A percentile compares a stretch with the other conserved stretches of the same genome.
Evolutionary conservation across 23 tunicate genomes (phyloP).

Genomic region (Halocynthia roretzi): DNA sequence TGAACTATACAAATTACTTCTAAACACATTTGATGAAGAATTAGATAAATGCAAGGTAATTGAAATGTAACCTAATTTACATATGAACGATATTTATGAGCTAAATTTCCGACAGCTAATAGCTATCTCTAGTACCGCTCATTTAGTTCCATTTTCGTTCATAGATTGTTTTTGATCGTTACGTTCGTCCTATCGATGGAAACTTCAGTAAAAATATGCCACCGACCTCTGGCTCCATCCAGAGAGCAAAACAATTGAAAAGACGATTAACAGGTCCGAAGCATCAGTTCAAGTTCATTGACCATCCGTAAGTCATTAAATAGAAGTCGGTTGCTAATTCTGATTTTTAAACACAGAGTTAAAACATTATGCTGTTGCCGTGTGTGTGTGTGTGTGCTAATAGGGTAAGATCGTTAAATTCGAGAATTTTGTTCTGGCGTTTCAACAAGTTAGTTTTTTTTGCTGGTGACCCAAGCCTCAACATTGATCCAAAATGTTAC

Average conservation of each 20-base stretch:
- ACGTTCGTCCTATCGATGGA: slow-evolving; percentile 30
- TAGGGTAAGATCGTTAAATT: too few relatives aligned
- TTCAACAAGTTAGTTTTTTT: too few relatives aligned
- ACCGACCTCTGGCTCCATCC: slow-evolving; percentile 77
- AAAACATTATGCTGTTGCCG: too few relatives aligned
- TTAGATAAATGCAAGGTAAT: slow-evolving; percentile 71
- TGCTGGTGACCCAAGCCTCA: too few relatives aligned
- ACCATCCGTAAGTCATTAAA: slow-evolving; percentile 65
- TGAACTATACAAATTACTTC: slow-evolving; percentile 36
- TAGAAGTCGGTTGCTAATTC: not conserved
- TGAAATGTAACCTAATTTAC: not conserved
- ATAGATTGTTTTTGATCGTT: slow-evolving; percentile 57
- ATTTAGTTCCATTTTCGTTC: not conserved
- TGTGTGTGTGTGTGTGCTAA: too few relatives aligned
- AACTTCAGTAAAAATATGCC: slow-evolving; percentile 76
- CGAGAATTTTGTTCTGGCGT: too few relatives aligned
- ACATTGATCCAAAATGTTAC: too few relatives aligned
- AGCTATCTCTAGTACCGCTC: not conserved
- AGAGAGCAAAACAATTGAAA: slow-evolving; percentile 51
- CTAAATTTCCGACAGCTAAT: too few relatives aligned
- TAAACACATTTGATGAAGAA: slow-evolving; percentile 57
- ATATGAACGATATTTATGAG: not conserved
- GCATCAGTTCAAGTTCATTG: slow-evolving; percentile 65
- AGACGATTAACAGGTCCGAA: slow-evolving; percentile 49
- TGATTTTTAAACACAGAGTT: too few relatives aligned